Evolutionary conservation across 2,113 vertebrate species (phyloP), one percentile per base, ranked within the genome.

Genomic region (Aix galericulata): DNA sequence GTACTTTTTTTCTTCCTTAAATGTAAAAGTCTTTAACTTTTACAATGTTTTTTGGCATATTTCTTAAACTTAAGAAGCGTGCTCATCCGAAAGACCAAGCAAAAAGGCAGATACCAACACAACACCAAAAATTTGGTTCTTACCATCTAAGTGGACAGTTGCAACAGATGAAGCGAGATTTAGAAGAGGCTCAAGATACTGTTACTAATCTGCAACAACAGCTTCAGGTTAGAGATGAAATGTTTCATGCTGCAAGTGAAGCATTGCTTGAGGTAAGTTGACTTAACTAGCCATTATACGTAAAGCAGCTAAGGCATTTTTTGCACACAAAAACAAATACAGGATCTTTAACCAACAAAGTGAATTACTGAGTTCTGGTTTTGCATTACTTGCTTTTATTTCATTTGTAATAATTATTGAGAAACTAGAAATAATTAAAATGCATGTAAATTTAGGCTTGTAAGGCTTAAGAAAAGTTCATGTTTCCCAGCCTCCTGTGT

Each of bases 231-330:
- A 98, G 97, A 17, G 97, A 98, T 85, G 96, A 98, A 91, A 94
- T 98, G 11, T 95, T 98, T 90, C 97, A 98, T 93, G 97, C 95
- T 53, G 96, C 98, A 62, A 97, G 96, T 36, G 98, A 98, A 96
- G 97, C 97, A 60, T 96, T 99, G 36, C 98, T 99, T 96, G 97
- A 99, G 98, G 99, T 99, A 87, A 84, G 96, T 85, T 64, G 85
- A 31, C 36, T 42, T 74, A 32, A 29, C 21, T 11, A 40, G 36
- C 18, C 69, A n/a, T 77, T 88, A 26, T 75, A 68, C 5, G 12
- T 72, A 42, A 81, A 75, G 22, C 20, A 50, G 25, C 9, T 27
- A 59, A 72, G 62, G 26, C 17, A 22, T n/a, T 32, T 31, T 34
- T n/a, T 63, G 46, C 80, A 46, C 46, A 73, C 77, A 86, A 48